A percentile compares a stretch with the other conserved stretches of the same genome.
Evolutionary conservation across 2,113 vertebrate genomes (phyloP).

Genomic region (Myxocyprinus asiaticus): DNA sequence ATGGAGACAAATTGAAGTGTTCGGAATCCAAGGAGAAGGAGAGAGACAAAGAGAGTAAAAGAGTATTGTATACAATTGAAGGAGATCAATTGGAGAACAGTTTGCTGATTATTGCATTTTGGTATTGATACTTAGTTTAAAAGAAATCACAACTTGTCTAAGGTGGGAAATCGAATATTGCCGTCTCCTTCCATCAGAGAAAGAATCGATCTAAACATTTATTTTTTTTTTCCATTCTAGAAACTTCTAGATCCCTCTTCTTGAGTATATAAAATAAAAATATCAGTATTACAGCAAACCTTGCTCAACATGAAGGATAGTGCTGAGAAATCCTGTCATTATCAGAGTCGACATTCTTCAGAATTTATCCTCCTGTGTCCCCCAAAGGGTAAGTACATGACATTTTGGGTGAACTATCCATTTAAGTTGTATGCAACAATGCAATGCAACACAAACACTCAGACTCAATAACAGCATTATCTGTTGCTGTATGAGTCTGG

Average conservation of each 20-base stretch:
- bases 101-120: conserved; percentile 30
- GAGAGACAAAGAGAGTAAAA: conserved; percentile 19
- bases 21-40: conserved; percentile 16
- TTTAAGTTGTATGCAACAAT: conserved; percentile 15
- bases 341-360: too few species aligned
- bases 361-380: too few species aligned
- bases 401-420: too few species aligned
- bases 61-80: not conserved
- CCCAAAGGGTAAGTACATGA: too few species aligned
- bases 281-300: conserved; percentile 69
- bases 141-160: not conserved
- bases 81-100: not conserved
- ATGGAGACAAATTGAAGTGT: not conserved
- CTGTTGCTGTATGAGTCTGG: conserved; percentile 13
- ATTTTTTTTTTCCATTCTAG: not conserved
- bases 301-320: not conserved
- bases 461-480: conserved; percentile 5
- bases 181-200: not conserved
- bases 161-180: not conserved
- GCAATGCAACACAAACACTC: conserved; percentile 2
- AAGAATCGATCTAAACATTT: not conserved
- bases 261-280: conserved; percentile 36
- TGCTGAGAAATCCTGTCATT: not conserved
- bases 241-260: not conserved
- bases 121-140: not conserved